Conservation (phyloP, 1,140 invertebrate species). For the Metopolophium dirhodum region DNA sequence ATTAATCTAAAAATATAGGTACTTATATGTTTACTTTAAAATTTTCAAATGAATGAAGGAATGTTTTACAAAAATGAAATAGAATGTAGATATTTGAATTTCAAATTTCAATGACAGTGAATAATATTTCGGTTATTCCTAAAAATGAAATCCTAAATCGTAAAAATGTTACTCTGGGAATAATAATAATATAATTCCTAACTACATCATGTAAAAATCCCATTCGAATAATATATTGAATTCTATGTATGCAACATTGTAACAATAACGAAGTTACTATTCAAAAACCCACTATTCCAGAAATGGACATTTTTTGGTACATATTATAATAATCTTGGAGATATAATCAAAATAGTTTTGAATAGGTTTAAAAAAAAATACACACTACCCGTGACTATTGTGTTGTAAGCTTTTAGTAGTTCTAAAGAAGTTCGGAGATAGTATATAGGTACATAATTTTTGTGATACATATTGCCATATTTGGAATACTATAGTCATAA, state of each 20-base stretch:
- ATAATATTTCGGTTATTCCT: neutral
- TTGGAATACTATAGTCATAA: neutral
- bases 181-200: neutral
- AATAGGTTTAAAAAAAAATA: neutral
- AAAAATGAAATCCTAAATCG: neutral
- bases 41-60: neutral
- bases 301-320: conserved; percentile 1
- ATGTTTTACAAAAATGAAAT: neutral
- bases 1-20: neutral
- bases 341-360: neutral
- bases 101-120: neutral
- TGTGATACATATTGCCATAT: neutral
- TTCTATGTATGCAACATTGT: neutral
- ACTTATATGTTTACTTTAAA: neutral
- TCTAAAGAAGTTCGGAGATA: neutral
- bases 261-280: conserved; percentile 32
- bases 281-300: conserved; percentile 3
- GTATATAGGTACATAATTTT: neutral
- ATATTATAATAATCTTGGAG: neutral
- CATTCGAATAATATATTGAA: conserved; percentile 19
- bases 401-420: neutral
- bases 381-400: neutral
- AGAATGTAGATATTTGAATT: neutral
- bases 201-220: conserved; percentile 4
- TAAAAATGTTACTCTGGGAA: neutral